phyloP scores from a whole-genome alignment of 2,888 invertebrate genomes.

The Dione vanillae region DNA sequence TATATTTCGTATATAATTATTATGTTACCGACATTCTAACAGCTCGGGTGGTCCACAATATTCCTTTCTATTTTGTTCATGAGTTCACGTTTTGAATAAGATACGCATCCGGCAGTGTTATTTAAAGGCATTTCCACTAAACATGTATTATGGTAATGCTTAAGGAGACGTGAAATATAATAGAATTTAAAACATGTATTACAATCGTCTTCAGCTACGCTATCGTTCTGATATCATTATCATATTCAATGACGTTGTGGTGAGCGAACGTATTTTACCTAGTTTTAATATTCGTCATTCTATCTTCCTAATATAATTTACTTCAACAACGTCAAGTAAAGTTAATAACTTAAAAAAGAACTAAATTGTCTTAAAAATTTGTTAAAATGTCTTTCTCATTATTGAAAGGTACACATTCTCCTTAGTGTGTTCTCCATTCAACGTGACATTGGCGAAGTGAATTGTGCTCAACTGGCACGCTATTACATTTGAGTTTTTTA shows the following conservation, averaged over 20 bases:
- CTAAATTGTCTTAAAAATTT: too few species aligned
- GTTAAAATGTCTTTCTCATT: too few species aligned
- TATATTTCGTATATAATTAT: conserved; percentile 48
- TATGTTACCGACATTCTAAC: conserved; percentile 39
- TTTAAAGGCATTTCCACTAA: conserved; percentile 50
- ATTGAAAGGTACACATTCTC: too few species aligned
- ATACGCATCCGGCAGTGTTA: conserved; percentile 47
- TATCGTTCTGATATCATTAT: conserved; percentile 50
- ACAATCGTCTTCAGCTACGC: conserved; percentile 48
- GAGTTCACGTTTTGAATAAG: conserved; percentile 46
- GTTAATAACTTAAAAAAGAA: not conserved
- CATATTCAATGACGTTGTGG: conserved; percentile 41
- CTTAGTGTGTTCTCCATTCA: too few species aligned
- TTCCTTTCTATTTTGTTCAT: conserved; percentile 43
- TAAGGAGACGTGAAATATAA: conserved; percentile 47
- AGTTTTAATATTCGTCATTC: conserved; percentile 27
- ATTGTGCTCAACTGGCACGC: too few species aligned
- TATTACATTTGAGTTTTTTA: not conserved
- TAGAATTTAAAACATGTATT: conserved; percentile 51
- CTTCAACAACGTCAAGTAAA: too few species aligned
- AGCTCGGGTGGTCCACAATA: conserved; percentile 51
- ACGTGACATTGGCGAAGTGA: too few species aligned
- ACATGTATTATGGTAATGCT: conserved; percentile 52
- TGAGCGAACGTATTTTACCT: conserved; percentile 43
- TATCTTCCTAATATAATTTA: too few species aligned